Evolutionary conservation across 2,888 invertebrate species (phyloP), one percentile per base, ranked within the genome.

Genomic region (Drosophila barbarae): DNA sequence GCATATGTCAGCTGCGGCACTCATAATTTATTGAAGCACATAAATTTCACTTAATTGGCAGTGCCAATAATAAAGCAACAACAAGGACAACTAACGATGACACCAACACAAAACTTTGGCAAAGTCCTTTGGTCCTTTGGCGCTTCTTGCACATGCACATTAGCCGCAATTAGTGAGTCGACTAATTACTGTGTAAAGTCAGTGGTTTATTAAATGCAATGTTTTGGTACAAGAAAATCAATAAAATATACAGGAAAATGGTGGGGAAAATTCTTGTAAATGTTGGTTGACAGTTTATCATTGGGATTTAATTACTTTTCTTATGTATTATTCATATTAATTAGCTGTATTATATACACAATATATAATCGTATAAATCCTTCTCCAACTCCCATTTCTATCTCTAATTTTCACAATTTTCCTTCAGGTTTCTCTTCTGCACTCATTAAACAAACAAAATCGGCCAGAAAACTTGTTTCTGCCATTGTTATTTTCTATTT

Each of bases 21-120:
- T 83, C 70, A 83, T 83, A 73, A 82, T 67, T 84, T 84, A 81
- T 84, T 81, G 77, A 81, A 72, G 77, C 75, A 73, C 73, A 81
- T 81, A 83, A 84, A 84, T 79, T 82, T 82, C 70, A 79, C 73
- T 81, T 82, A 81, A 81, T 81, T 84, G 83, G 74, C 82, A 81
- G 68, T 81, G 82, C 66, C 82, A 76, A 73, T 71, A 70, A 69
- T 69, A 75, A 70, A 69, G 73, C 56, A 64, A 42, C 66, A 70
- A 58, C 64, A 58, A 39, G 53, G 55, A 47, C 23, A 47, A 39
- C 51, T 44, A 60, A 60, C 47, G 65, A 55, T 67, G 57, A 60
- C 52, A 47, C 57, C 44, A 51, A 52, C 65, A 47, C 26, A 68
- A 60, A 63, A 64, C 69, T 61, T 67, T 63, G 55, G 32, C 68